A percentile compares a stretch with the other conserved stretches of the same genome.
phyloP scores from a whole-genome alignment of 2,888 invertebrate genomes.

The Colletes collaris region DNA sequence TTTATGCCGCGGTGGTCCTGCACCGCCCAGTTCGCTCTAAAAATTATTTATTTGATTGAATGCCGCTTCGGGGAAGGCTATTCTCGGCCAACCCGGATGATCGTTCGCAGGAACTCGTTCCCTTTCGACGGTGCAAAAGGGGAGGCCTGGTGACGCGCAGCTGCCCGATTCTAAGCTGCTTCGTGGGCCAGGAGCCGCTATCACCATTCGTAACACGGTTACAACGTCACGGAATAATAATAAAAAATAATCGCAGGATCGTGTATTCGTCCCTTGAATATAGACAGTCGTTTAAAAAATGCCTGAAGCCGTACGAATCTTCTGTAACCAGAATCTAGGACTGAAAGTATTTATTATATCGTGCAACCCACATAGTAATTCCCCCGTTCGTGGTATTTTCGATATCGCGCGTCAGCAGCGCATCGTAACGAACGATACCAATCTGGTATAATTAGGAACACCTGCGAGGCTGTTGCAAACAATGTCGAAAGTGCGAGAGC shows the following conservation, averaged over 20 bases:
- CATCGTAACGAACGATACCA: constrained; percentile 56
- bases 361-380: too few species aligned
- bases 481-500: constrained; percentile 71
- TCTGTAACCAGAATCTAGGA: too few species aligned
- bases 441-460: constrained; percentile 67
- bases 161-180: constrained; percentile 25
- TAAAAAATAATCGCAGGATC: too few species aligned
- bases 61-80: constrained; percentile 73
- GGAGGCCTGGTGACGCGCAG: constrained; percentile 49
- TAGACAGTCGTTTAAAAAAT: too few species aligned
- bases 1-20: constrained; percentile 77
- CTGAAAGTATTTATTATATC: too few species aligned
- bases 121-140: constrained; percentile 15
- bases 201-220: too few species aligned
- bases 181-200: too few species aligned
- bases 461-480: constrained; percentile 65
- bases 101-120: constrained; percentile 48
- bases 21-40: constrained; percentile 75
- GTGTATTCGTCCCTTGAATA: too few species aligned
- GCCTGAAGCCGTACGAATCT: too few species aligned
- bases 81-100: constrained; percentile 61
- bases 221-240: too few species aligned
- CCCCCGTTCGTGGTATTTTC: too few species aligned
- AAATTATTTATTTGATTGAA: constrained; percentile 80
- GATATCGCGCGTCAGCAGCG: background rate